phyloP scores from a whole-genome alignment of 1,140 invertebrate genomes.

The Diachasma alloeum region DNA sequence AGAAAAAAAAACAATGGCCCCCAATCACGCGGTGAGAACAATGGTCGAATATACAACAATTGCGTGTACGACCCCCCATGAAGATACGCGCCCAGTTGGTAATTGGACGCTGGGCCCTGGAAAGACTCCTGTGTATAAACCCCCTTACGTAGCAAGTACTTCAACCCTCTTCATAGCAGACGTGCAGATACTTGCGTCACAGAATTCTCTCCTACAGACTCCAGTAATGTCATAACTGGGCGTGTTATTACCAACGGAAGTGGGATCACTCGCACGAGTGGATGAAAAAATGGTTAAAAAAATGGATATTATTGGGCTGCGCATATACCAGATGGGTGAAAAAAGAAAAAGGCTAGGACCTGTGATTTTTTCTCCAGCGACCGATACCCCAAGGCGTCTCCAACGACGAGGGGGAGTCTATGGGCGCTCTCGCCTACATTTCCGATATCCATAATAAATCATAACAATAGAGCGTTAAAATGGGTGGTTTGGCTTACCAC shows the following conservation, averaged over 20 bases:
- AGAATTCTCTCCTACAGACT: conserved; percentile 1
- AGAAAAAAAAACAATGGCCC: conserved; percentile 57
- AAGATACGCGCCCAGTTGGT: conserved; percentile 59
- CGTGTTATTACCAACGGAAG: not conserved
- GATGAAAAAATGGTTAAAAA: not conserved
- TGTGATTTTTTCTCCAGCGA: conserved; percentile 25
- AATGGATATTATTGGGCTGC: not conserved
- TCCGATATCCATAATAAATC: conserved; percentile 49
- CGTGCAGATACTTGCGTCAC: conserved; percentile 33
- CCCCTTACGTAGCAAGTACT: conserved; percentile 62
- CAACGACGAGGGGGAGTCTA: conserved; percentile 38
- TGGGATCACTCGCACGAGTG: not conserved
- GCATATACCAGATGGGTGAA: conserved; percentile 27
- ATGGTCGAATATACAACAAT: conserved; percentile 62
- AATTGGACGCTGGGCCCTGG: conserved; percentile 57
- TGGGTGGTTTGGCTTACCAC: conserved; percentile 51
- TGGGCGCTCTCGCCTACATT: conserved; percentile 36
- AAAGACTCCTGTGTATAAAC: conserved; percentile 20
- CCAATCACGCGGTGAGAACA: conserved; percentile 61
- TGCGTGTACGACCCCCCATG: conserved; percentile 64
- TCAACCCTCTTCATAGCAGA: conserved; percentile 45
- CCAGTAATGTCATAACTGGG: not conserved
- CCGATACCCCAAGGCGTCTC: conserved; percentile 32
- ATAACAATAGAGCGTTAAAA: conserved; percentile 54
- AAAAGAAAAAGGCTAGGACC: not conserved